These are phyloP conservation scores for Callopanchax toddi DNA, from an alignment of 2,113 vertebrate genomes.

Conservation along the genomic window DNA sequence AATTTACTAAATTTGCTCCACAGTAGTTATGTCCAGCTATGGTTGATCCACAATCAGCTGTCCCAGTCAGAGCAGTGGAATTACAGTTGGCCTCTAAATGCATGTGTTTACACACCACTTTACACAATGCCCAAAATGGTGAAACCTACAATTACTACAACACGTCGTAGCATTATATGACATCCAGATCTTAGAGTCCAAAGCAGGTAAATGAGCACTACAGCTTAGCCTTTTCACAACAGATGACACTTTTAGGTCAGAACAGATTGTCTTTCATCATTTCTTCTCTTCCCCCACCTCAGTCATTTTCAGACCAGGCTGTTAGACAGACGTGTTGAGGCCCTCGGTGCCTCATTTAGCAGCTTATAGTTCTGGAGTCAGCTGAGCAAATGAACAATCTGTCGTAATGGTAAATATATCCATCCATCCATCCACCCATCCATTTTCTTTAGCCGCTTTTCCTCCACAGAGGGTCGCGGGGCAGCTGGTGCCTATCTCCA, in stretches of 20 bases:
- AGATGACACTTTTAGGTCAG: slow-evolving; percentile 58
- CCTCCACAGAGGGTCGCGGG: too few species aligned
- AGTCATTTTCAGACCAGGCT: slow-evolving; percentile 45
- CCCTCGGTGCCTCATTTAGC: slow-evolving; percentile 50
- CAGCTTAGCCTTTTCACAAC: slow-evolving; percentile 39
- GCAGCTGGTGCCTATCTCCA: too few species aligned
- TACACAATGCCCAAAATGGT: slow-evolving; percentile 16
- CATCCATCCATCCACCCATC: too few species aligned
- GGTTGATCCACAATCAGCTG: slow-evolving; percentile 11
- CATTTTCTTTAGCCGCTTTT: too few species aligned
- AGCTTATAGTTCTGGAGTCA: slow-evolving; percentile 20
- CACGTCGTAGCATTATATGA: background rate
- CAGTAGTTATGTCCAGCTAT: background rate
- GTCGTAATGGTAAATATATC: slow-evolving; percentile 23
- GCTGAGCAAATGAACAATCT: slow-evolving; percentile 40
- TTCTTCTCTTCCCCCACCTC: slow-evolving; percentile 18
- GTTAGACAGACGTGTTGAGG: slow-evolving; percentile 44
- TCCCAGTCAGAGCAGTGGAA: slow-evolving; percentile 4
- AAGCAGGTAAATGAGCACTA: slow-evolving; percentile 22
- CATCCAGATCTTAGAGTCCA: slow-evolving; percentile 39
- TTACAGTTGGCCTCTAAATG: slow-evolving; percentile 9
- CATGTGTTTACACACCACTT: slow-evolving; percentile 32
- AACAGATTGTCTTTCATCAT: slow-evolving; percentile 55
- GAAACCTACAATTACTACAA: slow-evolving; percentile 7
- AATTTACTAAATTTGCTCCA: background rate